phyloP scores from a whole-genome alignment of 2,113 vertebrate genomes.

The Speoplatyrhinus poulsoni region DNA sequence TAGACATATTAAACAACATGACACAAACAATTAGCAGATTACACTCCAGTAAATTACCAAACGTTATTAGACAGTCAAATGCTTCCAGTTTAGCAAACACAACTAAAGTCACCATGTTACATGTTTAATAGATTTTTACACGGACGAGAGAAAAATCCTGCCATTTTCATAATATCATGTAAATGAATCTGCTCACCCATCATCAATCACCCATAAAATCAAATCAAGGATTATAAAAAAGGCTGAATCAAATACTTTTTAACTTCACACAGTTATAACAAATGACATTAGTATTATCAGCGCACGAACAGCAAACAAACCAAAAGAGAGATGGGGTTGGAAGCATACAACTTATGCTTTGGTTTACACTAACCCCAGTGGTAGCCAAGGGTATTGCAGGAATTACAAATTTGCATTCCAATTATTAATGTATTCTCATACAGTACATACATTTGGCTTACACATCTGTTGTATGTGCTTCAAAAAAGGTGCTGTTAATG shows the following conservation, averaged over 20 bases:
- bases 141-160: constrained; percentile 33
- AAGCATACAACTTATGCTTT: background rate
- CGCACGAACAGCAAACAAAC: constrained; percentile 29
- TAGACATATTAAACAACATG: constrained; percentile 16
- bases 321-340: constrained; percentile 5
- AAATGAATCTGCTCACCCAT: constrained; percentile 53
- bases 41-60: constrained; percentile 23
- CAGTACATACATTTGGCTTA: no score
- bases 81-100: constrained; percentile 29
- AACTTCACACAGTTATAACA: constrained; percentile 37
- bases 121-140: constrained; percentile 55
- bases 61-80: constrained; percentile 20
- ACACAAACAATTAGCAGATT: constrained; percentile 33
- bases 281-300: constrained; percentile 42
- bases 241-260: constrained; percentile 58
- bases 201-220: constrained; percentile 55
- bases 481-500: no score
- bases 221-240: constrained; percentile 61
- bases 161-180: constrained; percentile 43
- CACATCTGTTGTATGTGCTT: no score
- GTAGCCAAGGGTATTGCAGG: background rate
- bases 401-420: no score
- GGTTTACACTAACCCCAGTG: background rate
- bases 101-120: constrained; percentile 39
- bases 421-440: no score